Conservation (phyloP, 2,888 invertebrate species). For the Synanthedon vespiformis region DNA sequence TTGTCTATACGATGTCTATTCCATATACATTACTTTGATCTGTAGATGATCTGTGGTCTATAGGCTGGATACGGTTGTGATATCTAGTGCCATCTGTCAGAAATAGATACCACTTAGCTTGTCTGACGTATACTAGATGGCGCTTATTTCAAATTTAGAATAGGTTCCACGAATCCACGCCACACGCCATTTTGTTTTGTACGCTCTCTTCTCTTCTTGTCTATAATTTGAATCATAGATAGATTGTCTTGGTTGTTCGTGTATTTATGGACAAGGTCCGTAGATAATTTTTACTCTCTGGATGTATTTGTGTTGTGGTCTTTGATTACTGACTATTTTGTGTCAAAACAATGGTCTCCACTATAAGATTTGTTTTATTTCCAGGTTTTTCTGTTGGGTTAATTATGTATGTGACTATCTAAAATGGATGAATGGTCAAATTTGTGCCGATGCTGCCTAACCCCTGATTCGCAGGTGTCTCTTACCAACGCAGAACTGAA, state of each 20-base stretch:
- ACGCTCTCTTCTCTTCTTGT: slow-evolving; percentile 40
- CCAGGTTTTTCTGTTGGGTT: slow-evolving; percentile 38
- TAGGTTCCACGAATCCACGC: slow-evolving; percentile 6
- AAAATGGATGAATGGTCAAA: slow-evolving; percentile 60
- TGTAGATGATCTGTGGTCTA: too few species aligned
- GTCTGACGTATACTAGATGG: too few species aligned
- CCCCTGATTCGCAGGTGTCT: slow-evolving; percentile 51
- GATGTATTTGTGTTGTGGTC: slow-evolving; percentile 41
- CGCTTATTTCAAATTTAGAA: too few species aligned
- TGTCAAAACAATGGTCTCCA: slow-evolving; percentile 53
- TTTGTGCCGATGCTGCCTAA: slow-evolving; percentile 60
- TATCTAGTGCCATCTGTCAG: too few species aligned
- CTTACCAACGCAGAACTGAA: slow-evolving; percentile 42
- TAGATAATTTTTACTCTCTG: slow-evolving; percentile 70
- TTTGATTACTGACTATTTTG: slow-evolving; percentile 32
- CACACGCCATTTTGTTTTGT: slow-evolving; percentile 58
- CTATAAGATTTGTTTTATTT: slow-evolving; percentile 32
- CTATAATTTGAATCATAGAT: slow-evolving; percentile 63
- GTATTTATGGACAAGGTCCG: slow-evolving; percentile 61
- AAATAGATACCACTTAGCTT: too few species aligned
- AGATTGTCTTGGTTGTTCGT: slow-evolving; percentile 34
- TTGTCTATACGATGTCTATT: too few species aligned
- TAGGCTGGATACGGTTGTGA: too few species aligned
- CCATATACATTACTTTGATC: too few species aligned
- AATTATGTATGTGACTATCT: slow-evolving; percentile 34